Conservation (phyloP, 2,113 vertebrate genomes). For the Ciconia stormi region DNA sequence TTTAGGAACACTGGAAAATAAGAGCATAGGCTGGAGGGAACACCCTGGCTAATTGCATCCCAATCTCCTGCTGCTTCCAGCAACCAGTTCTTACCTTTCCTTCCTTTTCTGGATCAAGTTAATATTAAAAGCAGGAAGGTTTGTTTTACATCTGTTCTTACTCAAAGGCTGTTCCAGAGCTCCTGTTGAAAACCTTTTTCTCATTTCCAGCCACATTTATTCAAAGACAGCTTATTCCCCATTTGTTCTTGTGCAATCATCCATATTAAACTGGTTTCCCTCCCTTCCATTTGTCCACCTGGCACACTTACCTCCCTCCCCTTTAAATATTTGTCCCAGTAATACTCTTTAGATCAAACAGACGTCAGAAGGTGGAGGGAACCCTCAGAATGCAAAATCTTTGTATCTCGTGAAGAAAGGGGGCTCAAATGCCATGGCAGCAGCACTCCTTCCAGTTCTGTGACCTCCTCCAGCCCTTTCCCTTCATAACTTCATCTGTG, state of each 20-base stretch:
- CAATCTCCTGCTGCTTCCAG: not conserved
- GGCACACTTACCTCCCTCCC: not conserved
- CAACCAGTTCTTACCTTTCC: not conserved
- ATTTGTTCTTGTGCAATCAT: not conserved
- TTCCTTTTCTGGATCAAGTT: not conserved
- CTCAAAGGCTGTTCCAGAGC: not conserved
- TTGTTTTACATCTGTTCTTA: not conserved
- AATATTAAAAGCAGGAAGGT: not conserved
- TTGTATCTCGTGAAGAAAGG: not conserved
- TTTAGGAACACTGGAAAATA: not conserved
- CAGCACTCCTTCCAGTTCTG: not conserved
- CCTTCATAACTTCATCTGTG: not conserved
- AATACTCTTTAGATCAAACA: not conserved
- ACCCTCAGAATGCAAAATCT: not conserved
- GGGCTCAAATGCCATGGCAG: not conserved
- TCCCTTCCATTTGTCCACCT: not conserved
- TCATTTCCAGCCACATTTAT: not conserved
- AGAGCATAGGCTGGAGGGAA: not conserved
- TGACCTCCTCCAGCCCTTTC: not conserved
- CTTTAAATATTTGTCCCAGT: not conserved
- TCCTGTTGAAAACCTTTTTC: not conserved
- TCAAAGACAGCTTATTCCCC: not conserved
- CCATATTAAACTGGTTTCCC: not conserved
- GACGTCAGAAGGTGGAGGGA: not conserved
- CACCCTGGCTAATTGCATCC: not conserved